Evolutionary conservation across 2,113 vertebrate genomes (phyloP), one percentile per base, ranked within the genome.

Genomic region (Nothocercus julius): DNA sequence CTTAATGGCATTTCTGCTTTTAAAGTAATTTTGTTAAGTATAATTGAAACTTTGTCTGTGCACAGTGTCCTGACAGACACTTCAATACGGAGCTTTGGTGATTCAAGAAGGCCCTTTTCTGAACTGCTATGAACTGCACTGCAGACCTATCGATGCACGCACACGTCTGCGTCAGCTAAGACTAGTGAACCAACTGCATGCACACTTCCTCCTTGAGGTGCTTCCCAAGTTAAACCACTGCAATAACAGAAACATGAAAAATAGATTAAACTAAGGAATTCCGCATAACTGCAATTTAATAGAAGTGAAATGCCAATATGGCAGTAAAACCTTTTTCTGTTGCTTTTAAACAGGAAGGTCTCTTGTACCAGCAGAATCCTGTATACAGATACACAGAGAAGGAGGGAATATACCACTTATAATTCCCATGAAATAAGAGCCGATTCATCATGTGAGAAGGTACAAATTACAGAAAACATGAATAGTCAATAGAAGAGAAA

Each of bases 271-370:
- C 40, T 8, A 92, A 93, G 14, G 14, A 87, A 91, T 87, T 94
- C 91, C 63, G 66, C 80, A 22, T 78, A 94, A 96, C 89, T 95
- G 69, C 83, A 94, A 94, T 58, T 53, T 70, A 95, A 97, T 58
- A 96, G 68, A 94, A 97, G 93, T 92, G 90, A 89, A 97, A 97
- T 97, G 98, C 97, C 98, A 98, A 98, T 97, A 96, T 98, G 97
- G 97, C 97, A 97, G 96, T 90, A 86, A 89, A 97, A 76, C 54
- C 9, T 89, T 94, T 84, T 95, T 89, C 91, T 79, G 83, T 95
- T 93, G 74, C 66, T 95, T 87, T 95, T 73, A 75, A 92, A 97
- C 89, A 97, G 96, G 94, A 98, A 97, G 86, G 93, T 97, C 97
- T 98, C 96, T 98, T 95, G 95, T 96, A 97, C 97, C 94, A 98